These are phyloP conservation scores for Phylloscopus trochilus DNA, from an alignment of 2,113 vertebrate species.

Conservation along the genomic window DNA sequence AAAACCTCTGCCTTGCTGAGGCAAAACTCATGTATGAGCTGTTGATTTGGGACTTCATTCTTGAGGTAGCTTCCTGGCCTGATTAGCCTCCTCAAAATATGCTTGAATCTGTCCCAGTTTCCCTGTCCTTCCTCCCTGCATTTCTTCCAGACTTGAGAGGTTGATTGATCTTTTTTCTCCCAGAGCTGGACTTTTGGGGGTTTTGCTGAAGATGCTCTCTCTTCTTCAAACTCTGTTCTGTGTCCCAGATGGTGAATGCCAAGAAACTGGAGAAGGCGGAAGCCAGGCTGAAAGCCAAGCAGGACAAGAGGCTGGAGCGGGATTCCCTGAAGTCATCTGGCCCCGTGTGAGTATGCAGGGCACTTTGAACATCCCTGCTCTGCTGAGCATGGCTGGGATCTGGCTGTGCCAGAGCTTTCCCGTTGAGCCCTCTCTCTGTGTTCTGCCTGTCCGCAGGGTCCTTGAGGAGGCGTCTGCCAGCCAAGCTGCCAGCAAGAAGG, in stretches of 20 bases:
- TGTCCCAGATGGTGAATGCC: constrained; percentile 84
- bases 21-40: not conserved
- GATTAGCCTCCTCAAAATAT: not conserved
- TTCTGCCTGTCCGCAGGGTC: constrained; percentile 69
- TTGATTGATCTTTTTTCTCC: not conserved
- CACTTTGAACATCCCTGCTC: not conserved
- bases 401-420: not conserved
- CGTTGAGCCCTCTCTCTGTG: not conserved
- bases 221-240: not conserved
- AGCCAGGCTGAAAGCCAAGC: constrained; percentile 92
- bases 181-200: not conserved
- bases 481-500: constrained; percentile 96
- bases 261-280: constrained; percentile 98
- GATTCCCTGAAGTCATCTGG: constrained; percentile 78
- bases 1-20: not conserved
- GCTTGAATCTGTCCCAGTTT: not conserved
- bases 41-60: not conserved
- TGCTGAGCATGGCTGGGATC: not conserved
- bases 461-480: constrained; percentile 96
- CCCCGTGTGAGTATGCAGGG: constrained; percentile 75
- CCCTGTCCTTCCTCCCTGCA: not conserved
- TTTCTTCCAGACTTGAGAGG: not conserved
- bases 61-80: not conserved
- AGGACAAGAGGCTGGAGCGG: constrained; percentile 87
- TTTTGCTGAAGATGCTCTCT: not conserved